Evolutionary conservation across 2,113 vertebrate species (phyloP), one percentile per base, ranked within the genome.

Genomic region (Coracopsis vasa): DNA sequence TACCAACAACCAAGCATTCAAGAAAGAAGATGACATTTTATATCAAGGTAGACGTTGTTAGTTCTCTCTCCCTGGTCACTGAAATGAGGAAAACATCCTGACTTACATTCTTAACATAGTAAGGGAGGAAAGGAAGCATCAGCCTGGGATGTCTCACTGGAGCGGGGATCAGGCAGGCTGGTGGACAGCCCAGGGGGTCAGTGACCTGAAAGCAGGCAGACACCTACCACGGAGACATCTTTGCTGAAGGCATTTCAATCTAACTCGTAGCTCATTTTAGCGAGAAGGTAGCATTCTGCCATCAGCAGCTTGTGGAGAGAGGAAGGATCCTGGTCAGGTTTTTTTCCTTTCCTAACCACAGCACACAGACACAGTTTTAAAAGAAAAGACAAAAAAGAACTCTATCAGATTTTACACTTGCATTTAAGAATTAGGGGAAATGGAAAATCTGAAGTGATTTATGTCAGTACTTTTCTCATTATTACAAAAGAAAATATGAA

Each of bases 201-300:
- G 58, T 1, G 0, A 62, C 31, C 41, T 35, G 29, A 48, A 54
- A 75, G 54, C 24, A 61, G 51, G 35, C 20, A 80, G 48, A 28
- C 29, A 39, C 21, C 16, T 35, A 41, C 58, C 18, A 28, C 2
- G 1, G 47, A 47, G 31, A 24, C 4, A 0, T 29, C 53, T 67
- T 64, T 74, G 66, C 60, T 48, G 44, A 86, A 51, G 45, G 17
- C 53, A 50, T 66, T 54, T 56, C 1, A 0, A 17, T 42, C 14
- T n/a, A 48, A 77, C 0, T 0, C 7, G 3, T 0, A 1, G 21
- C 13, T 73, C 47, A 14, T 21, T 78, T 45, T 64, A 23, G 41
- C 9, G 21, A 75, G 35, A 75, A 5, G 8, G 18, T 16, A 56
- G 33, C 51, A 53, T 0, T 0, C 18, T 62, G 45, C 37, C 6